A percentile compares a stretch with the other conserved stretches of the same genome.
These are phyloP conservation scores for Zaprionus gabonicus DNA, from an alignment of 1,140 invertebrate species.

Conservation along the genomic window DNA sequence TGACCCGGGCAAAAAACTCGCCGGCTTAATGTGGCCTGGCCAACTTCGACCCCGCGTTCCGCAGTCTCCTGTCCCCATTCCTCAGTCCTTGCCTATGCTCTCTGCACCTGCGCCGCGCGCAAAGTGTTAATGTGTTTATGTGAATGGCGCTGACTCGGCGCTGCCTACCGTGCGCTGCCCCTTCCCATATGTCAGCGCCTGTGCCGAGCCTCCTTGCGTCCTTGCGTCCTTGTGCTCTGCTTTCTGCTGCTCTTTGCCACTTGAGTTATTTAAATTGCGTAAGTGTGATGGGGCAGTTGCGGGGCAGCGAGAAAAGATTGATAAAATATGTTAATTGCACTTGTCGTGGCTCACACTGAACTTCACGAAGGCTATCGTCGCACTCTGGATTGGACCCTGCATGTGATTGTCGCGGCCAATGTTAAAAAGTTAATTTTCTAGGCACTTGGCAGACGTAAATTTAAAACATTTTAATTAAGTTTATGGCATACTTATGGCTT, in stretches of 20 bases:
- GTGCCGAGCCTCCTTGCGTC: conserved; percentile 68
- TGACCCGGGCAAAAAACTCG: conserved; percentile 61
- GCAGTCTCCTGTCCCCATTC: too few species aligned
- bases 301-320: conserved; percentile 68
- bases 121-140: conserved; percentile 82
- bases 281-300: conserved; percentile 48
- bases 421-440: conserved; percentile 81
- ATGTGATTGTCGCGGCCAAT: conserved; percentile 77
- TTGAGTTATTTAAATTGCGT: conserved; percentile 83
- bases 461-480: conserved; percentile 77
- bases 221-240: conserved; percentile 50
- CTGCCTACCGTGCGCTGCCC: conserved; percentile 16
- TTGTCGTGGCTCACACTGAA: conserved; percentile 40
- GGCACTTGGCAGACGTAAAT: conserved; percentile 58
- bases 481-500: conserved; percentile 55
- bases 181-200: conserved; percentile 47
- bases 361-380: not conserved
- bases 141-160: conserved; percentile 52
- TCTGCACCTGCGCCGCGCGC: conserved; percentile 64
- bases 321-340: conserved; percentile 83
- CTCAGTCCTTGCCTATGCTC: conserved; percentile 12
- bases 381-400: conserved; percentile 38
- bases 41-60: conserved; percentile 61
- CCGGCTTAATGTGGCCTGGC: conserved; percentile 70
- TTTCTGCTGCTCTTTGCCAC: conserved; percentile 59